Base-by-base conservation (phyloP, 2,113 vertebrate species). In the Phylloscopus whistleri region DNA sequence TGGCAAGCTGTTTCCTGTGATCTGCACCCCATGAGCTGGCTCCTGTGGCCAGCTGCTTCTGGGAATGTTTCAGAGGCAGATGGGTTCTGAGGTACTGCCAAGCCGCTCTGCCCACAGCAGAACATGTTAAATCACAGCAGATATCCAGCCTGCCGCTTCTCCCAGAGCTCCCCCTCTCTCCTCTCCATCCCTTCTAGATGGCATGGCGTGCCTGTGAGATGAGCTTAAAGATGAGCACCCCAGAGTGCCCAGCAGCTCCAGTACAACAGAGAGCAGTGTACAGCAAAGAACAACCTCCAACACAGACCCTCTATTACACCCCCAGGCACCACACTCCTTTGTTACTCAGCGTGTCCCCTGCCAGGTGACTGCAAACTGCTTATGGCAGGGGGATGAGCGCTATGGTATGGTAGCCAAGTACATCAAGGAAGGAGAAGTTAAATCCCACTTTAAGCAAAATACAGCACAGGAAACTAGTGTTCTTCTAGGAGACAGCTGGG, bases 1-100 rank as follows among this genome's bases (percentile, higher is more conserved):
- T 0, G 0, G 87, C 83, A 93, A 96, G 92, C 82, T 96, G 85
- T 72, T 96, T 95, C 93, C 93, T 89, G 85, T 75, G 85, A 93
- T 90, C 72, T 73, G 51, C 44, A 86, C 22, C 21, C 62, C 82
- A n/a, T 48, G 70, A 93, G 55, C 41, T 73, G 81, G 49, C 72
- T 77, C 27, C 79, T 84, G 79, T 14, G 53, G 96, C 76, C 88
- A 96, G 88, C 85, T 87, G 83, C 64, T 92, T 90, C 88, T 94
- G 90, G 90, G 90, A 96, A 95, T 6, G 16, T 60, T 94, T 91
- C 28, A 84, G 64, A 35, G 82, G 91, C 39, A 30, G 67, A 63
- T 72, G 48, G n/a, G 31, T 86, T 95, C 60, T 90, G 92, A 88
- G 82, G 85, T 41, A 52, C 68, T 59, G 90, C 92, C 96, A 97